Base-by-base conservation (phyloP, 2,888 invertebrate species). In the Latrodectus hesperus region DNA sequence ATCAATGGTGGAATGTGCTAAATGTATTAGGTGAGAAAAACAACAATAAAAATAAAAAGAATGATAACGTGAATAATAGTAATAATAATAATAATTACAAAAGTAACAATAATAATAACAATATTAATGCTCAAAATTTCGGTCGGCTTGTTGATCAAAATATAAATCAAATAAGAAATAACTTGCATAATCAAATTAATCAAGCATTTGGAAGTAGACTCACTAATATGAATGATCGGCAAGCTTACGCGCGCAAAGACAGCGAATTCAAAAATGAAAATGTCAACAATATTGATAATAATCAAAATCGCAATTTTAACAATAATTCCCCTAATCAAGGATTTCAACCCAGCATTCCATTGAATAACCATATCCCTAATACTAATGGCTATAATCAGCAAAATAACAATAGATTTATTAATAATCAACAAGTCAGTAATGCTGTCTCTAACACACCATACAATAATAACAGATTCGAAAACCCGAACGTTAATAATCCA, bases 1-100 rank as follows among this genome's bases (percentile, higher is more conserved):
- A 78, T 70, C 78, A 83, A 26, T 88, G 87, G 87, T 87, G 86
- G 86, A 82, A 83, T 64, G 87, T 55, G 14, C n/a, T 88, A 16
- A 87, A 77, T 38, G 81, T 81, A 17, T 60, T 83, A 5, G 82
- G 87, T 0, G 71, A 67, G 11, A 78, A 78, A 1, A 82, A 73
- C 52, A 85, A 75, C 52, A 65, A 78, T 53, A 65, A 71, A n/a
- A 49, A 76, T n/a, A 64, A 38, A 38, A 38, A 38, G 4, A 38
- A 38, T 38, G 6, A 38, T 38, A 68, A 68, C 22, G n/a, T 60
- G 6, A 60, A 60, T n/a, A 60, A 60, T n/a, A 11, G 10, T 60
- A 12, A 60, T 11, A 60, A 60, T n/a, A 60, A 60, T 60, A 60
- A 60, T 10, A 12, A 60, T 16, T 26, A 70, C 14, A 53, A 77